These are phyloP conservation scores for Nipponia nippon DNA, from an alignment of 2,113 vertebrate species.

Conservation along the genomic window DNA sequence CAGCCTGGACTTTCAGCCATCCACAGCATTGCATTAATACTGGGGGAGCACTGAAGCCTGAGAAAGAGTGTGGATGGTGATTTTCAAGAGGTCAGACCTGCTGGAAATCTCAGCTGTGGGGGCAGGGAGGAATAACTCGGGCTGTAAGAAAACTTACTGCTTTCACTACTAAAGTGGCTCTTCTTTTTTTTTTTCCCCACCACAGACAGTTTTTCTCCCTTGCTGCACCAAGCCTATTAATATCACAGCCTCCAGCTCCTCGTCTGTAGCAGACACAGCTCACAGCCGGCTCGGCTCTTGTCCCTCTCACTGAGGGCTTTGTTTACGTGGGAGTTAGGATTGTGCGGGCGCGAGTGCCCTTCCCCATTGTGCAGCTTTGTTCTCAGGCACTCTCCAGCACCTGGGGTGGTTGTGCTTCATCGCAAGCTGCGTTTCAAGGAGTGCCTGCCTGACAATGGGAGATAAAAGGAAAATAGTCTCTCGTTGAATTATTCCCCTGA, in stretches of 20 bases:
- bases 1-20: not conserved
- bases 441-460: constrained; percentile 60
- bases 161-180: not conserved
- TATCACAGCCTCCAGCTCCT: not conserved
- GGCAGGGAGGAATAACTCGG: not conserved
- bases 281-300: not conserved
- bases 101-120: not conserved
- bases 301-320: constrained; percentile 42
- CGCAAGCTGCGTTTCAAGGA: constrained; percentile 41
- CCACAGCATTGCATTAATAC: rapidly evolving
- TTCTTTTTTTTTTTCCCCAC: not conserved
- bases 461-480: constrained; percentile 59
- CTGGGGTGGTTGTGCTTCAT: constrained; percentile 48
- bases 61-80: not conserved
- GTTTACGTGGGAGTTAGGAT: constrained; percentile 23
- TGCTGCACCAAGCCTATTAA: constrained; percentile 24
- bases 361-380: constrained; percentile 49
- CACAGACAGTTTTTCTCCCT: not conserved
- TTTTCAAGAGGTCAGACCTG: not conserved
- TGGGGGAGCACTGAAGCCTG: not conserved
- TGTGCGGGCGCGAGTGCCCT: not conserved
- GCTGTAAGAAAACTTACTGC: not conserved
- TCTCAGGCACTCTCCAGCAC: constrained; percentile 49
- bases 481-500: constrained; percentile 55
- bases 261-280: not conserved